phyloP scores from a whole-genome alignment of 92 coral and sea anemone genomes.

The Epizoanthus illoricatus region DNA sequence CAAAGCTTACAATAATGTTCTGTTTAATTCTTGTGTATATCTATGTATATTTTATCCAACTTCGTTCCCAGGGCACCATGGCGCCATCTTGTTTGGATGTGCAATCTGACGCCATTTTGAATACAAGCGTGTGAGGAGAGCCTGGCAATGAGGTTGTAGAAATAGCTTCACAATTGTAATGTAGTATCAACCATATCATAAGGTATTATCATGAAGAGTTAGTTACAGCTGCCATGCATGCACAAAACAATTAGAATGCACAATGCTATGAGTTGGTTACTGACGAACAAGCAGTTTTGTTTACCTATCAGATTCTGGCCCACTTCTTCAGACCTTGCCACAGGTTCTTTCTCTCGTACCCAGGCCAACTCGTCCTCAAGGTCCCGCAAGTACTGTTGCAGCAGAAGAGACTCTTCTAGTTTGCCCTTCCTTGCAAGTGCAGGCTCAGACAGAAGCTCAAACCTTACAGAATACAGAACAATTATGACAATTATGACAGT shows the following conservation, averaged over 20 bases:
- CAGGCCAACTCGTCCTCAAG: slow-evolving; percentile 91
- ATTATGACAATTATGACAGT: not conserved
- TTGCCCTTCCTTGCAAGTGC: slow-evolving; percentile 62
- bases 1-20: too few relatives aligned
- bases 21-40: too few relatives aligned
- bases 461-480: slow-evolving; percentile 45
- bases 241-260: not conserved
- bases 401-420: slow-evolving; percentile 71
- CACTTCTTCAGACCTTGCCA: slow-evolving; percentile 81
- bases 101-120: too few relatives aligned
- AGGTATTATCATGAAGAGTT: not conserved
- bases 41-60: too few relatives aligned
- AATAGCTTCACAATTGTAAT: too few relatives aligned
- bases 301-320: slow-evolving; percentile 81
- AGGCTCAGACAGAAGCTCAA: slow-evolving; percentile 73
- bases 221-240: not conserved
- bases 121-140: too few relatives aligned
- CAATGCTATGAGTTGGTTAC: not conserved
- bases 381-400: slow-evolving; percentile 85
- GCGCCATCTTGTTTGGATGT: too few relatives aligned
- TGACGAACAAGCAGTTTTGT: not conserved
- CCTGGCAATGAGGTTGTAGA: too few relatives aligned
- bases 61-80: too few relatives aligned
- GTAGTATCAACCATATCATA: not conserved
- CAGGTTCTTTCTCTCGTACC: slow-evolving; percentile 88